Base-by-base conservation (phyloP, 2,888 invertebrate genomes). In the Cistogaster globosa region DNA sequence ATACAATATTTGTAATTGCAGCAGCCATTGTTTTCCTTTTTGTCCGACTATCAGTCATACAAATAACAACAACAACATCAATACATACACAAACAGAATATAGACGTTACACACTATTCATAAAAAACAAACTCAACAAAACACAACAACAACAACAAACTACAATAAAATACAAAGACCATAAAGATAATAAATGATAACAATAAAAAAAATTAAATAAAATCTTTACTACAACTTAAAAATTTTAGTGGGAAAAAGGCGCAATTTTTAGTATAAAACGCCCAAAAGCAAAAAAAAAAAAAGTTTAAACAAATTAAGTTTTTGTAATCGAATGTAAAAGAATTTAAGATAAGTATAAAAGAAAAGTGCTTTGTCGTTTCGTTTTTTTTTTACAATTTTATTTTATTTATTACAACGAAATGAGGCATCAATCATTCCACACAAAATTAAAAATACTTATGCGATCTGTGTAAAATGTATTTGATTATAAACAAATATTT, bases 251-350 rank as follows among this genome's bases (percentile, higher is more conserved):
- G 76, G 74, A 81, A 65, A 32, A 84, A 89, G 88, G 88, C 89
- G 89, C 89, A 89, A 89, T 90, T 89, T 90, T 88, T 90, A 88
- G 87, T 89, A 89, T 88, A 88, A 86, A 86, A 42, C 32, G 6
- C 8, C 81, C 26, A 4, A 4, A 26, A 26, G 55, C n/a, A n/a
- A n/a, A n/a, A n/a, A n/a, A n/a, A n/a, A n/a, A n/a, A n/a, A n/a
- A n/a, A 85, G 69, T 63, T 48, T 63, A 58, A 65, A 12, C 67
- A 69, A 65, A 77, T 69, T 79, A 74, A 65, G 72, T 57, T 45
- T 53, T 51, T 20, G 1, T 32, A 32, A 32, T 32, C 32, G n/a
- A n/a, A n/a, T 20, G 1, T 32, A 26, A 26, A 26, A 26, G 26
- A 26, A 26, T 26, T 26, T 26, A 26, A 26, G 26, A 26, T 26